phyloP scores from a whole-genome alignment of 2,113 vertebrate genomes.

The Lamprologus sp. region DNA sequence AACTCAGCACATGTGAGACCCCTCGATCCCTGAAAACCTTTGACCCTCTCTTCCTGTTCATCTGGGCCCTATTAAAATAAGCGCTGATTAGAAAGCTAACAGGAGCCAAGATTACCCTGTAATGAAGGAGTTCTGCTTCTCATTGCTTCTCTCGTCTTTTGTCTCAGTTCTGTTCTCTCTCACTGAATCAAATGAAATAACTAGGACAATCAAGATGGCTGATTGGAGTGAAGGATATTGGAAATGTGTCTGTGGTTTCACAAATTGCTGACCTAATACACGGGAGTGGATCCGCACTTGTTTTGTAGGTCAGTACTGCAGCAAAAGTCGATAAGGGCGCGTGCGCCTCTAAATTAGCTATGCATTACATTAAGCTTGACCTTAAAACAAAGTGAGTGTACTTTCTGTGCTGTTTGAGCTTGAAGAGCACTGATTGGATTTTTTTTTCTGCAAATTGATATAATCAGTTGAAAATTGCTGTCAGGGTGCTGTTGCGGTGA shows the following conservation, averaged over 20 bases:
- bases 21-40: not conserved
- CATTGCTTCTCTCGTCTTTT: slow-evolving; percentile 9
- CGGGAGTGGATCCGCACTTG: slow-evolving; percentile 35
- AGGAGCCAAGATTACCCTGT: slow-evolving; percentile 30
- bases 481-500: not conserved
- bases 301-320: slow-evolving; percentile 60
- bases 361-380: slow-evolving; percentile 49
- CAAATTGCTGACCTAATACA: slow-evolving; percentile 63
- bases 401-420: not conserved
- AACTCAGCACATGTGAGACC: slow-evolving; percentile 42
- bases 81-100: slow-evolving; percentile 39
- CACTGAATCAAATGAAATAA: slow-evolving; percentile 49
- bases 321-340: slow-evolving; percentile 39
- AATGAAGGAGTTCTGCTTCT: slow-evolving; percentile 34
- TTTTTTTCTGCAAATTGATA: not conserved
- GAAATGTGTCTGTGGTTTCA: slow-evolving; percentile 57
- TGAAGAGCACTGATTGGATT: not conserved
- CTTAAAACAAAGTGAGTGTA: slow-evolving; percentile 39
- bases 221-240: slow-evolving; percentile 58
- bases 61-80: slow-evolving; percentile 41
- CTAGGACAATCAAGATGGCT: slow-evolving; percentile 54
- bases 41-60: slow-evolving; percentile 46
- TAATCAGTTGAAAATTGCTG: slow-evolving; percentile 8
- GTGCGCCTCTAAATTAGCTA: slow-evolving; percentile 32
- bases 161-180: slow-evolving; percentile 16